phyloP scores from a whole-genome alignment of 92 coral and sea anemone species.

The Paragorgia papillata region DNA sequence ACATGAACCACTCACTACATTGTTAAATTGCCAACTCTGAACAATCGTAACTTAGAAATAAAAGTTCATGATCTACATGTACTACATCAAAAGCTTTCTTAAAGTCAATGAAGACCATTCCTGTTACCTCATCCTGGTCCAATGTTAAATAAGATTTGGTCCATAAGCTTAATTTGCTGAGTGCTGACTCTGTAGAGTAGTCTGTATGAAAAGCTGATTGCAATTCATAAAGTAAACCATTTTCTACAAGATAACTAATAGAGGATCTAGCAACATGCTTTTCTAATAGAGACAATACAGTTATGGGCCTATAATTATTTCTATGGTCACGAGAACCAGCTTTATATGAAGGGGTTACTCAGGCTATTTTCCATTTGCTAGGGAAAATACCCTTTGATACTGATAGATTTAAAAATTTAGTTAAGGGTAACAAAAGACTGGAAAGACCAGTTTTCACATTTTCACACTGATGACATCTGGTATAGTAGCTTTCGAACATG shows the following conservation, averaged over 20 bases:
- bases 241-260: slow-evolving; percentile 23
- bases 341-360: slow-evolving; percentile 50
- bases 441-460: slow-evolving; percentile 43
- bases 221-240: slow-evolving; percentile 40
- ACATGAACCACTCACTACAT: slow-evolving; percentile 48
- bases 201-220: slow-evolving; percentile 59
- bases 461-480: slow-evolving; percentile 54
- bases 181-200: slow-evolving; percentile 60
- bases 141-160: slow-evolving; percentile 57
- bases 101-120: slow-evolving; percentile 56
- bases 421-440: slow-evolving; percentile 52
- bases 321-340: slow-evolving; percentile 46
- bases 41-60: slow-evolving; percentile 45
- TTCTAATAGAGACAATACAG: slow-evolving; percentile 46
- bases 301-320: slow-evolving; percentile 45
- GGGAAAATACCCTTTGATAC: slow-evolving; percentile 31
- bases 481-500: slow-evolving; percentile 52
- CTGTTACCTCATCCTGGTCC: slow-evolving; percentile 55
- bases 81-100: slow-evolving; percentile 65
- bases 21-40: slow-evolving; percentile 21
- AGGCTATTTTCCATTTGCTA: slow-evolving; percentile 53
- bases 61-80: no score
- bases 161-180: slow-evolving; percentile 53
- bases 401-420: slow-evolving; percentile 41
- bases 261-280: slow-evolving; percentile 43